These are phyloP conservation scores for Tupiocoris notatus DNA, from an alignment of 2,888 invertebrate species.

Conservation along the genomic window DNA sequence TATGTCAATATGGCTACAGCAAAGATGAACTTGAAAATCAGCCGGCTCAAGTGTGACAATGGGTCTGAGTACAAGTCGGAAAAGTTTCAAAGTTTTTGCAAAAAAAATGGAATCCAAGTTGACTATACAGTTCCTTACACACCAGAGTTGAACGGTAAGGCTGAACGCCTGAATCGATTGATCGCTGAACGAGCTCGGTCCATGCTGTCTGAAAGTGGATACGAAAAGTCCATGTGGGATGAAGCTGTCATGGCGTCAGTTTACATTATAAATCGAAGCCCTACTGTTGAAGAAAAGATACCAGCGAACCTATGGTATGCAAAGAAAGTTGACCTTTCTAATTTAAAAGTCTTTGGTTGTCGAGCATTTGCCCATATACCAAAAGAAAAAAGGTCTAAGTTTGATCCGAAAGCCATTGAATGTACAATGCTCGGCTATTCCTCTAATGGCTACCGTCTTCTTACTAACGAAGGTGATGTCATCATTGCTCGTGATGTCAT, in stretches of 20 bases:
- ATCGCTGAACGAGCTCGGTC: conserved; percentile 24
- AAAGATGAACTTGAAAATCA: background rate
- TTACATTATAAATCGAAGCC: conserved; percentile 9
- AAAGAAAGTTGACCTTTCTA: background rate
- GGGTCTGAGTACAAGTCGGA: conserved; percentile 23
- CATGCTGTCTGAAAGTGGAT: conserved; percentile 9
- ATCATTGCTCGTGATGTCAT: conserved; percentile 4
- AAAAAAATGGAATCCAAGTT: conserved; percentile 17
- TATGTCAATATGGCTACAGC: conserved; percentile 29
- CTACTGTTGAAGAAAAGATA: background rate
- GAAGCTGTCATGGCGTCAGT: conserved; percentile 27
- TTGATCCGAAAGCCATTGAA: conserved; percentile 21
- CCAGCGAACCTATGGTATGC: conserved; percentile 25
- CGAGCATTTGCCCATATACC: conserved; percentile 15
- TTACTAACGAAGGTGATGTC: background rate
- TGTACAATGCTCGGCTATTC: conserved; percentile 28
- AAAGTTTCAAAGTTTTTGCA: conserved; percentile 19
- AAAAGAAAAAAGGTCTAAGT: conserved; percentile 19
- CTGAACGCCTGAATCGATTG: conserved; percentile 28
- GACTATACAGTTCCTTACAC: conserved; percentile 34
- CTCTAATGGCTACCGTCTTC: background rate
- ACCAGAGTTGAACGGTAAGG: conserved; percentile 33
- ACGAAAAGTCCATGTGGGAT: conserved; percentile 6
- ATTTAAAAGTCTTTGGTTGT: conserved; percentile 12
- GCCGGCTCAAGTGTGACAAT: conserved; percentile 9